phyloP scores from a whole-genome alignment of 2,113 vertebrate genomes.

The Chrysochloris asiatica region DNA sequence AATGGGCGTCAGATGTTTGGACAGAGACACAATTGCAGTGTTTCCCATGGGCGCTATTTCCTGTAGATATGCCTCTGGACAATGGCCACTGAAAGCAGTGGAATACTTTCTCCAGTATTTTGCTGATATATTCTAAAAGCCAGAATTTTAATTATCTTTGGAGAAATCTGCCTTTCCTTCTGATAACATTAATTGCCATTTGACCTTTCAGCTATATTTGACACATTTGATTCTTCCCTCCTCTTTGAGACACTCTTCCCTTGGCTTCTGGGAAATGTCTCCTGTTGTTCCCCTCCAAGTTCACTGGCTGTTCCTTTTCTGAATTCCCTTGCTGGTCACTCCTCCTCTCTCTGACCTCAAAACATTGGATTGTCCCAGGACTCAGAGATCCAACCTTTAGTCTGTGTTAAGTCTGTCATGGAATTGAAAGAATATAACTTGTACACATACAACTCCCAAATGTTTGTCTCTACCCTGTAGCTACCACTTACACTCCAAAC shows the following conservation, averaged over 20 bases:
- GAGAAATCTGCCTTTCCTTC: neutral
- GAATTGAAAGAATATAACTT: neutral
- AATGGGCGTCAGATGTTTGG: too few species aligned
- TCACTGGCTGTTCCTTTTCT: neutral
- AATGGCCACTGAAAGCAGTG: too few species aligned
- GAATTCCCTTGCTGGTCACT: neutral
- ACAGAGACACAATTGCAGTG: too few species aligned
- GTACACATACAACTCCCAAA: neutral
- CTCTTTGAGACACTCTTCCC: neutral
- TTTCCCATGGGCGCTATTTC: too few species aligned
- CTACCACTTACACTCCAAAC: neutral
- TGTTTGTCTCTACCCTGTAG: neutral
- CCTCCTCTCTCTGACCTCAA: neutral
- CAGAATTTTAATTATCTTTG: conserved; percentile 23
- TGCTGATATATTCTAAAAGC: neutral
- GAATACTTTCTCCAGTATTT: too few species aligned
- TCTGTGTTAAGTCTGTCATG: neutral
- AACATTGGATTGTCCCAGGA: too few species aligned
- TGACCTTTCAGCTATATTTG: neutral
- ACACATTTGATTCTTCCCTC: neutral
- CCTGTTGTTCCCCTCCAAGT: neutral
- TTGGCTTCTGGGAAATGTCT: neutral
- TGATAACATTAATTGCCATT: neutral
- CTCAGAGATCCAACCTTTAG: neutral
- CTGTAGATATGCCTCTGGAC: too few species aligned